Conservation (phyloP, 2,797 vertebrate genomes). For the Molossus molossus region DNA sequence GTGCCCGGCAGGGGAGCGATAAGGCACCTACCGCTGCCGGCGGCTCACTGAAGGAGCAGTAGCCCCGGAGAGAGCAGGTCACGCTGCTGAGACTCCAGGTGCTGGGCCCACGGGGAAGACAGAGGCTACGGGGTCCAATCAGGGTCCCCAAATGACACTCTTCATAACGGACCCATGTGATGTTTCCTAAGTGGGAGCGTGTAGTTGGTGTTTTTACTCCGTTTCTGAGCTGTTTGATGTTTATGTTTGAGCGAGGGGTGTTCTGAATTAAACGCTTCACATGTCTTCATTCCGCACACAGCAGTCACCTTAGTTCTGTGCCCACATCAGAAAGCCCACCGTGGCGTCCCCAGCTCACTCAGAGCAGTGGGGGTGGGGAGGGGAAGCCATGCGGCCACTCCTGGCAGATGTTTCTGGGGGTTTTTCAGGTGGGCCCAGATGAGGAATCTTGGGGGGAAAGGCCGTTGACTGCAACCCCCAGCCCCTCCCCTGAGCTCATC, state of each 20-base stretch:
- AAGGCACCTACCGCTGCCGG: too few species aligned
- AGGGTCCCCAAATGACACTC: neutral
- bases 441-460: neutral
- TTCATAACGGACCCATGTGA: neutral
- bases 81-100: neutral
- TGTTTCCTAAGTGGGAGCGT: neutral
- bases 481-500: neutral
- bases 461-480: neutral
- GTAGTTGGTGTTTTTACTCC: neutral
- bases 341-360: neutral
- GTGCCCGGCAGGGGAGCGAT: neutral
- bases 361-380: neutral
- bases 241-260: neutral
- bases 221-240: neutral
- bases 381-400: neutral
- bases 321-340: neutral
- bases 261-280: neutral
- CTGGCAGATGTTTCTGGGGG: neutral
- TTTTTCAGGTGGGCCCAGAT: neutral
- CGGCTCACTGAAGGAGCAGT: neutral
- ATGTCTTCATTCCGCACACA: neutral
- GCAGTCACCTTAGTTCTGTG: neutral
- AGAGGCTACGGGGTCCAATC: accelerated
- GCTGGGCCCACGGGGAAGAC: neutral
- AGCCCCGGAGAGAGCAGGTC: accelerated